Evolutionary conservation across 1,140 invertebrate species (phyloP).

Genomic region (Cepaea nemoralis): DNA sequence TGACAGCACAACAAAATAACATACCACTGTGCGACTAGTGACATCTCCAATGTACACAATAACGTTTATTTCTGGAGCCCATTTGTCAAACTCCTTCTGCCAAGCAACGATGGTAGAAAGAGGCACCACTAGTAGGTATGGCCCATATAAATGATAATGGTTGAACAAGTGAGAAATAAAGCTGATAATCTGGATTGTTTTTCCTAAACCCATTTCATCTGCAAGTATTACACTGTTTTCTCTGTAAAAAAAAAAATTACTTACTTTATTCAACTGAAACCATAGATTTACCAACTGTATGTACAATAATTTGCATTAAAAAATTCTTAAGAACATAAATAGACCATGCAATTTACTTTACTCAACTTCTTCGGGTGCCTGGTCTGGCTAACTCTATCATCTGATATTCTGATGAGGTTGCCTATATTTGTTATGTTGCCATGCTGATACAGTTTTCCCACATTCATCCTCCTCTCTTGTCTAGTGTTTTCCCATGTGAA

Average conservation of each 20-base stretch:
- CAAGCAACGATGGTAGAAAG: slow-evolving; percentile 74
- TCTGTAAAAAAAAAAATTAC: slow-evolving; percentile 46
- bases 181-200: slow-evolving; percentile 75
- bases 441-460: too few relatives aligned
- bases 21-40: slow-evolving; percentile 72
- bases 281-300: too few relatives aligned
- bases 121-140: slow-evolving; percentile 74
- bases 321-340: too few relatives aligned
- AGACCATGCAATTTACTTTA: too few relatives aligned
- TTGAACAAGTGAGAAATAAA: slow-evolving; percentile 73
- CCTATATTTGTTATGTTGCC: too few relatives aligned
- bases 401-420: too few relatives aligned
- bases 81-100: slow-evolving; percentile 74
- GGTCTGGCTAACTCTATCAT: too few relatives aligned
- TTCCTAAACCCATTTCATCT: slow-evolving; percentile 76
- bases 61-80: slow-evolving; percentile 74
- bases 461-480: too few relatives aligned
- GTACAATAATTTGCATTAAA: too few relatives aligned
- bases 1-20: background rate
- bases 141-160: slow-evolving; percentile 72
- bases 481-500: too few relatives aligned
- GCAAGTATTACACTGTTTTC: slow-evolving; percentile 73
- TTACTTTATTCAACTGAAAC: background rate
- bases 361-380: too few relatives aligned
- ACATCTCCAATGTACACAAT: slow-evolving; percentile 78